phyloP scores from a whole-genome alignment of 2,797 vertebrate genomes.

The Tragelaphus eurycerus region DNA sequence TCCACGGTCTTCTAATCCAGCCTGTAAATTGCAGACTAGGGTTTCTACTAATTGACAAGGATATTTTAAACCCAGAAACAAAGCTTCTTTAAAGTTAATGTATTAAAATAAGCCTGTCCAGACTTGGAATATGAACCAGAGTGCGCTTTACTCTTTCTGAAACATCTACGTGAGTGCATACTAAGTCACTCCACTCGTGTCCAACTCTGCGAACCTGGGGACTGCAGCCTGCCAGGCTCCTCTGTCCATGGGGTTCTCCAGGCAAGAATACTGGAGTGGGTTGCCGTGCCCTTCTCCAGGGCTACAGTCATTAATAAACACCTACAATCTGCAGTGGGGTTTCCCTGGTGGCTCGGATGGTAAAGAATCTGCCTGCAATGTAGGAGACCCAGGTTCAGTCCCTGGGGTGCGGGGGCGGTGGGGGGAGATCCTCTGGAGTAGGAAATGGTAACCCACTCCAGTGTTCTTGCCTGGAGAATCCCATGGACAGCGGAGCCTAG shows the following conservation, averaged over 20 bases:
- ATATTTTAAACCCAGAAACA: neutral
- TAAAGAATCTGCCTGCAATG: neutral
- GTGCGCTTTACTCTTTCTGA: neutral
- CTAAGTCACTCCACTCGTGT: neutral
- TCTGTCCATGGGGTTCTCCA: neutral
- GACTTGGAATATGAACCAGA: neutral
- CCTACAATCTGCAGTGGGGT: neutral
- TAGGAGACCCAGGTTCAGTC: neutral
- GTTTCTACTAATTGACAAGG: neutral
- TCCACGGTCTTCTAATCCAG: neutral
- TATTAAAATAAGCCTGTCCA: neutral
- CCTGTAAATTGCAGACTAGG: neutral
- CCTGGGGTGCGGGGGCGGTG: neutral
- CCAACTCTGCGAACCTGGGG: rapidly evolving
- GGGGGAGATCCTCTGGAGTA: neutral
- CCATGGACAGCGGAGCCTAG: neutral
- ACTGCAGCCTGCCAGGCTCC: neutral
- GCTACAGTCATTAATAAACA: neutral
- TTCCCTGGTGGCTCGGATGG: neutral
- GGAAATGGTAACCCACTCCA: neutral
- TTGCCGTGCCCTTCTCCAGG: neutral
- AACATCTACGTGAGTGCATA: neutral
- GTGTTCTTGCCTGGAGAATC: neutral
- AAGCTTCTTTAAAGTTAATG: neutral
- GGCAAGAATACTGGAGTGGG: neutral